Percentiles rank a stretch among this genome's conserved stretches.
These are phyloP conservation scores for Hedya salicella DNA, from an alignment of 2,888 invertebrate genomes.

Conservation along the genomic window DNA sequence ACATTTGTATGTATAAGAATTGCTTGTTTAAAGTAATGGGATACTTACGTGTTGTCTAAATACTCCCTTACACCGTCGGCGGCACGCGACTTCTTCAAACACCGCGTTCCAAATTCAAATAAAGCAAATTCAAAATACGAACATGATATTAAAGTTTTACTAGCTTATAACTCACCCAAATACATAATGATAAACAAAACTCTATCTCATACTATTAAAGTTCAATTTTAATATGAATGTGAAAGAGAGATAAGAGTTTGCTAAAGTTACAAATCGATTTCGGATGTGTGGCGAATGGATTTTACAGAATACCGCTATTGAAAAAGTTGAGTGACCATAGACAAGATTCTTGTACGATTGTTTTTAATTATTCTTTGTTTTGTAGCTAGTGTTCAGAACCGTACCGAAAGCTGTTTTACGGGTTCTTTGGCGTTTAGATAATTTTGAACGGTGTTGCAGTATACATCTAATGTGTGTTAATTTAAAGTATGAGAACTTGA, in stretches of 20 bases:
- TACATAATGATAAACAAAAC: background rate
- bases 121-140: constrained; percentile 54
- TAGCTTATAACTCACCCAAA: constrained; percentile 1
- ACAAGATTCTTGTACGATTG: constrained; percentile 60
- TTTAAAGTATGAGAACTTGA: too few species aligned
- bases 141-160: background rate
- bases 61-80: constrained; percentile 48
- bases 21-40: background rate
- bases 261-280: constrained; percentile 29
- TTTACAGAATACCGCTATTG: constrained; percentile 59
- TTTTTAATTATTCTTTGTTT: constrained; percentile 58
- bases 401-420: constrained; percentile 23
- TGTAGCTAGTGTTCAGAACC: constrained; percentile 33
- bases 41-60: constrained; percentile 32
- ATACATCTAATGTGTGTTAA: constrained; percentile 2
- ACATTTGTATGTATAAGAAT: too few species aligned
- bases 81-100: constrained; percentile 72
- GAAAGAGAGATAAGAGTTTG: constrained; percentile 4
- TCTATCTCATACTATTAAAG: background rate
- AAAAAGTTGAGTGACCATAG: constrained; percentile 44
- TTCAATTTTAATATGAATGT: background rate
- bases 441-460: constrained; percentile 26
- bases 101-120: constrained; percentile 58
- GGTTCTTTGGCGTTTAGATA: constrained; percentile 5
- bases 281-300: constrained; percentile 67